phyloP scores from a whole-genome alignment of 2,113 vertebrate species.

The Ictidomys tridecemlineatus region DNA sequence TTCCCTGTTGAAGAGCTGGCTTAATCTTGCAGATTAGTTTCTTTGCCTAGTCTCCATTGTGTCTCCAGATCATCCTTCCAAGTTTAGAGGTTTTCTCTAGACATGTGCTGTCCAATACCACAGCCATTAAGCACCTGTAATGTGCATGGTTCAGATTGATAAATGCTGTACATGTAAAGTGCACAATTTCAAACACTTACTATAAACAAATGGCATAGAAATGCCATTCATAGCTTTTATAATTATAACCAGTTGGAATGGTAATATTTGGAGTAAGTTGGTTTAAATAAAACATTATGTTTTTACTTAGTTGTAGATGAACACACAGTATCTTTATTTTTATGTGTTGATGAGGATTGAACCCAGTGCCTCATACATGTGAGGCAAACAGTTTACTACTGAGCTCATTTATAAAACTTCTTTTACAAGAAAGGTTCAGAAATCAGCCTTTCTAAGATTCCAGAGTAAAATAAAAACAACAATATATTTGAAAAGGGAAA shows the following conservation, averaged over 20 bases:
- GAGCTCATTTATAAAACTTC: neutral
- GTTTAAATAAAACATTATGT: neutral
- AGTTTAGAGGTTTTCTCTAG: neutral
- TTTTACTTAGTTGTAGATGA: too few relatives aligned
- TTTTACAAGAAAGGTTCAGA: neutral
- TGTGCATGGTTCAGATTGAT: neutral
- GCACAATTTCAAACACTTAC: neutral
- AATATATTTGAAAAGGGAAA: neutral
- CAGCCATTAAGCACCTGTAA: too few relatives aligned
- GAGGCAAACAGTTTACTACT: too few relatives aligned
- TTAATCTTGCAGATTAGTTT: neutral
- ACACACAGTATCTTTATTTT: too few relatives aligned
- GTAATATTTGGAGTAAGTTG: neutral
- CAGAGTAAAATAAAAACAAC: neutral
- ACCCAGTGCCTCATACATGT: too few relatives aligned
- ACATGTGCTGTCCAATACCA: rapidly evolving
- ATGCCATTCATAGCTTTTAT: neutral
- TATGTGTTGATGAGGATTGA: too few relatives aligned
- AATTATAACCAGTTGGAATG: neutral
- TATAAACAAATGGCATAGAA: neutral
- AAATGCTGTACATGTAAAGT: neutral
- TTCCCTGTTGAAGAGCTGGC: neutral
- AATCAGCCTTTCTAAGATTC: neutral
- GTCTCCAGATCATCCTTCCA: neutral
- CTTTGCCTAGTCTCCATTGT: neutral